phyloP scores from a whole-genome alignment of 2,797 vertebrate genomes.

The Mergus octosetaceus region DNA sequence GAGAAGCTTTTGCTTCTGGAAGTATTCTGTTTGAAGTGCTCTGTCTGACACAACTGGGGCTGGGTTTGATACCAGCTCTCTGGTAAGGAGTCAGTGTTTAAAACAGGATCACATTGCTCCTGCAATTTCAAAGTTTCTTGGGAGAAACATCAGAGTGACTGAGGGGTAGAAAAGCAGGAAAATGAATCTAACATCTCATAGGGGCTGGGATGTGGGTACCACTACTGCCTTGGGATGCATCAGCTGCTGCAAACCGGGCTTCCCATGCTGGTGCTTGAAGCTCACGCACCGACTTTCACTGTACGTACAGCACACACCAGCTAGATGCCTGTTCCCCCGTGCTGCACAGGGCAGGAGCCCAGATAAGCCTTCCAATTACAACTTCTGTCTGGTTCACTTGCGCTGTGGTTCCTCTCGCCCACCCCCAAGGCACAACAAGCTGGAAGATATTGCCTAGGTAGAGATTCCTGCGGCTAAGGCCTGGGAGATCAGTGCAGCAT shows the following conservation, averaged over 20 bases:
- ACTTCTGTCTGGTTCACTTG: neutral
- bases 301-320: neutral
- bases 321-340: neutral
- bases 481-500: neutral
- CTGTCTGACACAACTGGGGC: slow-evolving; percentile 44
- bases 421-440: neutral
- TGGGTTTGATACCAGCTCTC: neutral
- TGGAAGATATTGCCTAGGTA: neutral
- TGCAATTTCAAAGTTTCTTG: neutral
- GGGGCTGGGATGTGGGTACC: neutral
- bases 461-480: neutral
- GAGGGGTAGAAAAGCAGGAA: neutral
- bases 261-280: neutral
- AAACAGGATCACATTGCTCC: neutral
- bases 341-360: neutral
- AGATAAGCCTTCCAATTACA: neutral
- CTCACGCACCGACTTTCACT: rapidly evolving
- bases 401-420: neutral
- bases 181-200: rapidly evolving
- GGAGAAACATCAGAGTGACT: neutral
- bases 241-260: neutral
- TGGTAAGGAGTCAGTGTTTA: neutral
- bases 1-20: slow-evolving; percentile 13
- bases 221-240: neutral
- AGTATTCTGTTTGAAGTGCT: slow-evolving; percentile 48